Evolutionary conservation across 2,888 invertebrate species (phyloP), one percentile per base, ranked within the genome.

Genomic region (Melinaea menophilus): DNA sequence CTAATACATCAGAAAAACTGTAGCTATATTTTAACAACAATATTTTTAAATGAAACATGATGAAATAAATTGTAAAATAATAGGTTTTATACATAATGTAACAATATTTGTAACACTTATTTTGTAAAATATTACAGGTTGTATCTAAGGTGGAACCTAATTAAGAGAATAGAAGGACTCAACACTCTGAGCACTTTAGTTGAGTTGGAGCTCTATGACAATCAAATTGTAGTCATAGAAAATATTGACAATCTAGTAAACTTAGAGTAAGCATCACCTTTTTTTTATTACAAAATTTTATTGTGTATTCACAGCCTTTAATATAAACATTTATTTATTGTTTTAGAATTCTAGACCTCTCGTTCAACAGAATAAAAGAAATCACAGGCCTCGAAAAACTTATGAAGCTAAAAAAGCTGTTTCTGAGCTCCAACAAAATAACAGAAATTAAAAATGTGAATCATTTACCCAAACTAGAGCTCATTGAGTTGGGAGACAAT

Each of bases 191-290:
- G 92, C 2, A 95, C 95, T 0, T 91, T 99, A 11, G 92, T 92
- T 22, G 98, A 99, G 79, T 86, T 99, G 56, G 99, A 99, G 79
- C 88, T 99, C 4, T 98, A 99, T 84, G 99, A 99, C 84, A 99
- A 99, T 89, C 98, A 99, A 90, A 95, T 99, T 59, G 94, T 94
- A 0, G 93, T 94, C 71, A 97, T 99, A 72, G 98, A 98, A 84
- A 98, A 98, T 82, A 91, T 99, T 63, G 95, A 96, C 62, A 83
- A 92, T 11, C 92, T 99, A 11, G 94, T 95, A 2, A 98, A 98
- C 88, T 91, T 99, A 56, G 94, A 97, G 96, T 97, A 92, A 93
- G 95, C 93, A 55, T 9, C 46, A 46, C 7, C 46, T 48, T n/a
- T 13, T 13, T 37, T 37, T 5, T 2, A 7, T 7, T 5, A 37